Percentiles rank a stretch among this genome's conserved stretches.
These are phyloP conservation scores for Alsophila aescularia DNA, from an alignment of 2,888 invertebrate species.

Conservation along the genomic window DNA sequence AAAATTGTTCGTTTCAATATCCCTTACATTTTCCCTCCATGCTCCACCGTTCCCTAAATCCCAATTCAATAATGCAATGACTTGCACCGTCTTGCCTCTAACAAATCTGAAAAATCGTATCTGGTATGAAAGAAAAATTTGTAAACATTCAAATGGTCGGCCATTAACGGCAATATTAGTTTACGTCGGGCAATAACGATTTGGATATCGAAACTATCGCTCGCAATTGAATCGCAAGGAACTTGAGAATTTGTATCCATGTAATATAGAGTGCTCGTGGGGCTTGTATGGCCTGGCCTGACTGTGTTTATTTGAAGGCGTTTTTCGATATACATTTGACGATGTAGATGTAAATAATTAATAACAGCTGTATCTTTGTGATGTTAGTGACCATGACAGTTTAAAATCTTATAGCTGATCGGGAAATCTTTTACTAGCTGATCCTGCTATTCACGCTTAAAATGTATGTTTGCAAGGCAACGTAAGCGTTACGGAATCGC, in stretches of 20 bases:
- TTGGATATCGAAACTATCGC: constrained; percentile 58
- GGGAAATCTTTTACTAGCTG: no score
- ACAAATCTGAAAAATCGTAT: constrained; percentile 39
- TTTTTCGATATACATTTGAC: no score
- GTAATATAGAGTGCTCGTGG: constrained; percentile 29
- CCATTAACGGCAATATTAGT: constrained; percentile 65
- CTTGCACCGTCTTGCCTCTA: constrained; percentile 32
- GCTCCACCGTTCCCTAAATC: constrained; percentile 21
- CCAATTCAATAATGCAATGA: constrained; percentile 38
- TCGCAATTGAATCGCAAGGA: constrained; percentile 54
- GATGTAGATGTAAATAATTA: no score
- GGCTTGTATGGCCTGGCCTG: no score
- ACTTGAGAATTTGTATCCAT: constrained; percentile 15
- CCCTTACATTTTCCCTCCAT: constrained; percentile 2
- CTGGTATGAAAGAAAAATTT: constrained; percentile 50
- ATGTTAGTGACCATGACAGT: no score
- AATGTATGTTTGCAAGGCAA: no score
- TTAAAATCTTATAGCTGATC: no score
- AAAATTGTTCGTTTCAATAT: constrained; percentile 4
- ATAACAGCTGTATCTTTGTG: no score
- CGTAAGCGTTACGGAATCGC: no score
- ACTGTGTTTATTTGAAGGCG: no score
- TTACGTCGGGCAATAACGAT: constrained; percentile 61
- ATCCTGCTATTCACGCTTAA: no score
- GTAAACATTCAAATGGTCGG: constrained; percentile 62